Percentiles rank a stretch among this genome's conserved stretches.
These are phyloP conservation scores for Physocephala rufipes DNA, from an alignment of 2,888 invertebrate genomes.

Conservation along the genomic window DNA sequence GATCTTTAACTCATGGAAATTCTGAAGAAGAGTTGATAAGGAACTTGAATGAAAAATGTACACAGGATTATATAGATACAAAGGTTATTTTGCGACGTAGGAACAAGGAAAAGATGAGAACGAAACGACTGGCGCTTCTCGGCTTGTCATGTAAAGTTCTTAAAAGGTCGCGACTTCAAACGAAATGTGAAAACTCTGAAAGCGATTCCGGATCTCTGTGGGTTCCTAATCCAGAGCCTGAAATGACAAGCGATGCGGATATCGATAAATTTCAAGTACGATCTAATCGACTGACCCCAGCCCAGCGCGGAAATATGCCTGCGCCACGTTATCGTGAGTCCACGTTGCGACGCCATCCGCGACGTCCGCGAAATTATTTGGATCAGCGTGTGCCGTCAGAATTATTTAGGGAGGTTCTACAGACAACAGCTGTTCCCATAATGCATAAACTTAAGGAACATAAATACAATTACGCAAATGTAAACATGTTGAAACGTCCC, in stretches of 20 bases:
- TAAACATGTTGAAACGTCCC: constrained; percentile 47
- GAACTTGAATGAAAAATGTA: constrained; percentile 48
- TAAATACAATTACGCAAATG: constrained; percentile 50
- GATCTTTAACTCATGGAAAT: constrained; percentile 3
- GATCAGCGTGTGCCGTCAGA: constrained; percentile 52
- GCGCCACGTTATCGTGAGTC: constrained; percentile 59
- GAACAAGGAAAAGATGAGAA: constrained; percentile 47
- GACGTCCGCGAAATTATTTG: constrained; percentile 54
- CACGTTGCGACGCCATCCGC: constrained; percentile 57
- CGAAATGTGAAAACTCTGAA: constrained; percentile 52
- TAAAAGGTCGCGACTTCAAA: constrained; percentile 47
- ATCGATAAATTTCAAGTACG: not conserved
- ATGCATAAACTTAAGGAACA: constrained; percentile 52
- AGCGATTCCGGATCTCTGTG: constrained; percentile 54
- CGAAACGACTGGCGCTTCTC: constrained; percentile 52
- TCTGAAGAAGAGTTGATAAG: constrained; percentile 43
- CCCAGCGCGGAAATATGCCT: constrained; percentile 59
- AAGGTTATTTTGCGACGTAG: constrained; percentile 47
- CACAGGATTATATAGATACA: constrained; percentile 53
- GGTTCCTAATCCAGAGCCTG: constrained; percentile 55
- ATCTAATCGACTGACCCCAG: constrained; percentile 40
- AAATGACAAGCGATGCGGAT: not conserved
- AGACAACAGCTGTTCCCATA: constrained; percentile 47
- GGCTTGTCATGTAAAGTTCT: constrained; percentile 54
- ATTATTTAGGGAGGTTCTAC: constrained; percentile 51